These are phyloP conservation scores for Tipula vernalis DNA, from an alignment of 2,888 invertebrate species.

Conservation along the genomic window DNA sequence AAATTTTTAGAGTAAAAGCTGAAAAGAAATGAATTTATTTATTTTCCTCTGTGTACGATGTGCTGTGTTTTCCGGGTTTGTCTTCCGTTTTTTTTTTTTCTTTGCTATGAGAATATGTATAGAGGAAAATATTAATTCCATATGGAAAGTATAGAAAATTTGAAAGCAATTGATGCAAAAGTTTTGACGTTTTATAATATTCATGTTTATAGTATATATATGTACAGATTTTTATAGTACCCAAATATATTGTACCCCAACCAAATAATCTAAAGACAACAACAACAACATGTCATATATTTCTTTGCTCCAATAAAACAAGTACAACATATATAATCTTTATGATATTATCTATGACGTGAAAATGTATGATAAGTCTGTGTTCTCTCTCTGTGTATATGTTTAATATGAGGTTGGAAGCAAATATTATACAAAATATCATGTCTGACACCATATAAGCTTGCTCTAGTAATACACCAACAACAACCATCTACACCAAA, in stretches of 20 bases:
- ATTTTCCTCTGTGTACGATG: background rate
- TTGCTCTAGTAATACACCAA: background rate
- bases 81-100: background rate
- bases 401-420: background rate
- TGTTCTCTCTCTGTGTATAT: background rate
- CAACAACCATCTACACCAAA: background rate
- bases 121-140: background rate
- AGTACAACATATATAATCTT: background rate
- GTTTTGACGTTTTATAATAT: background rate
- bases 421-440: background rate
- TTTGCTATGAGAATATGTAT: background rate
- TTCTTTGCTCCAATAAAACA: background rate
- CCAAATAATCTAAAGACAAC: background rate
- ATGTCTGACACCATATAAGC: background rate
- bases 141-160: background rate
- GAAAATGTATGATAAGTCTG: background rate
- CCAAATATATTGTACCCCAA: background rate
- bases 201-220: no score
- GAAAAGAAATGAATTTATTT: background rate
- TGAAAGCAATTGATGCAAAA: background rate
- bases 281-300: background rate
- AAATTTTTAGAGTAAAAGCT: background rate
- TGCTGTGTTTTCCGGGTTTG: background rate
- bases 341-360: slow-evolving; percentile 4
- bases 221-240: no score